Percentiles rank a stretch among this genome's conserved stretches.
phyloP scores from a whole-genome alignment of 2,888 invertebrate species.

The Nymphalis urticae region DNA sequence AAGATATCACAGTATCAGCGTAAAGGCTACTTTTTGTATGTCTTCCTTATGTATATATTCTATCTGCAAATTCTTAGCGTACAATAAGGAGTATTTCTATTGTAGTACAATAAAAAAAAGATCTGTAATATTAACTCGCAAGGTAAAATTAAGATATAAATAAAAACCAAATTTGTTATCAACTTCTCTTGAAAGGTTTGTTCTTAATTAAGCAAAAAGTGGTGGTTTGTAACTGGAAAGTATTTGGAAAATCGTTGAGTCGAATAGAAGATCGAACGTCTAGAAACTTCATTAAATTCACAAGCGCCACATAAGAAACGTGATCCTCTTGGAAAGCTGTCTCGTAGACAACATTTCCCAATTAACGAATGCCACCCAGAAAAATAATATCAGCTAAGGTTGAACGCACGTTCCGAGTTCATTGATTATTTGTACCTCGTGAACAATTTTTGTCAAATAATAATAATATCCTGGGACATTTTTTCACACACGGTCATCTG shows the following conservation, averaged over 20 bases:
- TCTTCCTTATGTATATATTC: no score
- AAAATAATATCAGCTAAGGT: conserved; percentile 25
- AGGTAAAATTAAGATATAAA: no score
- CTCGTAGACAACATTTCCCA: conserved; percentile 30
- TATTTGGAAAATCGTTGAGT: background rate
- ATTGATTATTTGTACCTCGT: background rate
- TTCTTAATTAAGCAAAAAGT: background rate
- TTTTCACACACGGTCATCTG: no score
- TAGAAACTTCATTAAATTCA: conserved; percentile 11
- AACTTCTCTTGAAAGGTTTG: background rate
- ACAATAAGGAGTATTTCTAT: no score
- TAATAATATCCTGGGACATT: no score
- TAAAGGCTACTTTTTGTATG: no score
- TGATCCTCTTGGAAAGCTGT: conserved; percentile 24
- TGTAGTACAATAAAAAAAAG: no score
- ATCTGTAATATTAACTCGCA: no score
- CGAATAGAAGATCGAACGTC: background rate
- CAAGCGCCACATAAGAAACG: conserved; percentile 25
- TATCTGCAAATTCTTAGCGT: no score
- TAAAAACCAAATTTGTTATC: background rate
- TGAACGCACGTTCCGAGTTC: background rate
- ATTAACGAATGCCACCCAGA: conserved; percentile 28
- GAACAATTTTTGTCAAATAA: background rate
- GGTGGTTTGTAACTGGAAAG: background rate
- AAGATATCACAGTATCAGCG: no score